phyloP scores from a whole-genome alignment of 2,888 invertebrate genomes.

The Agrilus biguttatus region DNA sequence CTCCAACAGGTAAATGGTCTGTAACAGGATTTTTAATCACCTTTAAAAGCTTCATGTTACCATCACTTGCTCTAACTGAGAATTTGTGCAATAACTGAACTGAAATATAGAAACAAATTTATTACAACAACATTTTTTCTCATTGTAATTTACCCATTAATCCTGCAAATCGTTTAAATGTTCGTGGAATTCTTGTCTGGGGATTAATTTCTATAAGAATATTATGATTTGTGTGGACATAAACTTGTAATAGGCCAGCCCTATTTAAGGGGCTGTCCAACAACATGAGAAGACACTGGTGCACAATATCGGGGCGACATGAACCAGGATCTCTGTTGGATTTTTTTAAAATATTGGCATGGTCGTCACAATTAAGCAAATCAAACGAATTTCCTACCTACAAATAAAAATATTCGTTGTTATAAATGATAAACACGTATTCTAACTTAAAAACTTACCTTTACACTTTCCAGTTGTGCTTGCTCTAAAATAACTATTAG shows the following conservation, averaged over 20 bases:
- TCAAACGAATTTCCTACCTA: constrained; percentile 81
- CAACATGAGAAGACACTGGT: constrained; percentile 94
- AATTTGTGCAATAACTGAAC: constrained; percentile 95
- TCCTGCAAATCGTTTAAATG: constrained; percentile 93
- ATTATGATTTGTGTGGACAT: constrained; percentile 81
- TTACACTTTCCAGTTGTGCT: constrained; percentile 91
- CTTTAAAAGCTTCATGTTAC: constrained; percentile 78
- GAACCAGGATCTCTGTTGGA: constrained; percentile 75
- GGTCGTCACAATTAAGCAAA: constrained; percentile 88
- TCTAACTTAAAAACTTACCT: constrained; percentile 41
- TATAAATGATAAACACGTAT: constrained; percentile 2
- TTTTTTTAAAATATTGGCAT: constrained; percentile 68
- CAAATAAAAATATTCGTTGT: constrained; percentile 6
- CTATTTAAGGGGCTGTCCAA: constrained; percentile 95
- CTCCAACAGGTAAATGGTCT: constrained; percentile 88
- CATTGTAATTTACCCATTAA: constrained; percentile 61
- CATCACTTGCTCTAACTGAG: constrained; percentile 79
- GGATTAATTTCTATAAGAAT: constrained; percentile 92
- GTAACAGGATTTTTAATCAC: constrained; percentile 94
- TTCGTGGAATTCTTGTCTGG: constrained; percentile 91
- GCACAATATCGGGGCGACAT: constrained; percentile 92
- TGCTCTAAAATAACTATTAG: constrained; percentile 85
- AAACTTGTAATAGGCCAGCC: constrained; percentile 91
- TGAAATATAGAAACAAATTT: constrained; percentile 32
- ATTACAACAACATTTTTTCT: constrained; percentile 3